Conservation (phyloP, 1,140 invertebrate genomes). For the Ephestia elutella region DNA sequence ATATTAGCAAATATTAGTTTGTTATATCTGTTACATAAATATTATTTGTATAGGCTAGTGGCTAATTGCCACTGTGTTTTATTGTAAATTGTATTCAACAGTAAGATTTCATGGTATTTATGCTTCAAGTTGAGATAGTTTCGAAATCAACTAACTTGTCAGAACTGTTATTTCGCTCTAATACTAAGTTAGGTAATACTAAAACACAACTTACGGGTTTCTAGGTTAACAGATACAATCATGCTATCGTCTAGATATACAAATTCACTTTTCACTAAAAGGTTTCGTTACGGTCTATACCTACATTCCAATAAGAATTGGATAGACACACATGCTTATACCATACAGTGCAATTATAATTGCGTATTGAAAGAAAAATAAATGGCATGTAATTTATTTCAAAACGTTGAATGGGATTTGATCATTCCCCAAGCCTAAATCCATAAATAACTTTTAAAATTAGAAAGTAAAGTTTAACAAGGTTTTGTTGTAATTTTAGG, state of each 20-base stretch:
- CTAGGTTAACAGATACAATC: slow-evolving; percentile 4
- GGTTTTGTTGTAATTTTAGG: too few relatives aligned
- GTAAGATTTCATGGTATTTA: neutral
- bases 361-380: too few relatives aligned
- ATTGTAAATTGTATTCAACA: neutral
- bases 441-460: too few relatives aligned
- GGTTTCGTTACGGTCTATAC: neutral
- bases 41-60: too few relatives aligned
- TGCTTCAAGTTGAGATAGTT: neutral
- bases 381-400: too few relatives aligned
- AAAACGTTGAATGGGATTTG: too few relatives aligned
- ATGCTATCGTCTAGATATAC: slow-evolving; percentile 18
- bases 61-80: neutral
- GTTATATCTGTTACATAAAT: too few relatives aligned
- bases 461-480: too few relatives aligned
- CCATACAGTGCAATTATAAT: too few relatives aligned
- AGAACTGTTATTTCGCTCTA: slow-evolving; percentile 1
- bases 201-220: neutral
- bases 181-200: neutral
- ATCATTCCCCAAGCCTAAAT: too few relatives aligned
- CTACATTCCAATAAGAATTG: slow-evolving; percentile 9
- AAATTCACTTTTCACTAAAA: slow-evolving; percentile 4
- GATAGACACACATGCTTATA: neutral
- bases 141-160: neutral
- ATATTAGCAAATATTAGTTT: too few relatives aligned